Percentiles rank a stretch among this genome's conserved stretches.
Evolutionary conservation across 1,140 invertebrate species (phyloP).

Genomic region (Vollenhovia emeryi): DNA sequence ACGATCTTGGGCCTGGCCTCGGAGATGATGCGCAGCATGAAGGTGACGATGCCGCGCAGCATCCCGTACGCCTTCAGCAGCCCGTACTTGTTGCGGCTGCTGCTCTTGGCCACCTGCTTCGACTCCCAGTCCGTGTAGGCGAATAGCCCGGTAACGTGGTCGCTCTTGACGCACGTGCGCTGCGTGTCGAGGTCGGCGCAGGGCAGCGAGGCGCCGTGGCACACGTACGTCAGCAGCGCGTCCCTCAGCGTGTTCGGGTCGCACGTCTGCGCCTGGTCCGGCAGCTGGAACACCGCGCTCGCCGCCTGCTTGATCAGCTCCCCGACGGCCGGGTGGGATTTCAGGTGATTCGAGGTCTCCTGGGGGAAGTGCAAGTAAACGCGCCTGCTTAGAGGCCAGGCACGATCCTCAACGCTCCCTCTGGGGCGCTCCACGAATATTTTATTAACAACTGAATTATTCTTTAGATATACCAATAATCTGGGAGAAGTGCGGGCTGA

Average conservation of each 20-base stretch:
- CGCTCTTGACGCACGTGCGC: constrained; percentile 87
- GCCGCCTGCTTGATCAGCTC: constrained; percentile 89
- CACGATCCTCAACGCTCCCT: not conserved
- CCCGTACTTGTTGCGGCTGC: constrained; percentile 88
- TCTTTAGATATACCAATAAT: not conserved
- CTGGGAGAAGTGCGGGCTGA: not conserved
- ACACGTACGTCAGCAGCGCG: constrained; percentile 92
- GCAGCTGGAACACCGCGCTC: constrained; percentile 87
- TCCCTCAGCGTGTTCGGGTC: constrained; percentile 92
- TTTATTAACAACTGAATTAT: not conserved
- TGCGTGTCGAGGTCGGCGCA: constrained; percentile 87
- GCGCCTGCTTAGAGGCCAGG: not conserved
- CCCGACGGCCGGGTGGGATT: constrained; percentile 89
- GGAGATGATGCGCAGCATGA: constrained; percentile 92
- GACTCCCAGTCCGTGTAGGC: constrained; percentile 92
- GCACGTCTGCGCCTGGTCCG: constrained; percentile 86
- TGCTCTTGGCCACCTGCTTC: constrained; percentile 88
- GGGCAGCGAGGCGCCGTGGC: constrained; percentile 92
- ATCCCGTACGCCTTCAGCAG: constrained; percentile 92
- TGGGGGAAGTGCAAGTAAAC: constrained; percentile 68
- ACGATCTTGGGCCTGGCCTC: constrained; percentile 92
- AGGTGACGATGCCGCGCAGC: constrained; percentile 91
- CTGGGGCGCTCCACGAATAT: not conserved
- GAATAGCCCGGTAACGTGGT: constrained; percentile 91
- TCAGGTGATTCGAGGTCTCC: constrained; percentile 86